These are phyloP conservation scores for Tipula unca DNA, from an alignment of 2,888 invertebrate genomes.

Conservation along the genomic window DNA sequence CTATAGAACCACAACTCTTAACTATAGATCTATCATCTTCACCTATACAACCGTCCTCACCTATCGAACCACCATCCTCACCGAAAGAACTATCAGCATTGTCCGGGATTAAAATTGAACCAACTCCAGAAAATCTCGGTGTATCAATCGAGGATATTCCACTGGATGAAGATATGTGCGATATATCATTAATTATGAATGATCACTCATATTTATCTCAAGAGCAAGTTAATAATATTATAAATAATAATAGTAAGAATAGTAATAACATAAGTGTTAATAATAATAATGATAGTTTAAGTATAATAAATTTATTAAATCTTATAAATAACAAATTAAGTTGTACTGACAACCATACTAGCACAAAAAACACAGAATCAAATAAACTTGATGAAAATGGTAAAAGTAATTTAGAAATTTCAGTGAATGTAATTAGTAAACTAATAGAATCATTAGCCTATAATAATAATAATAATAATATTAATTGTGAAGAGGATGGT, in stretches of 20 bases:
- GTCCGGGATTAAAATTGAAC: not conserved
- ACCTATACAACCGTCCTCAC: not conserved
- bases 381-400: not conserved
- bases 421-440: not conserved
- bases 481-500: not conserved
- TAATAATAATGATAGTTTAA: not conserved
- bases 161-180: not conserved
- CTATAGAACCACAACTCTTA: not conserved
- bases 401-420: not conserved
- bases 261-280: not conserved
- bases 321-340: not conserved
- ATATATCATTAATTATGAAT: not conserved
- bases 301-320: not conserved
- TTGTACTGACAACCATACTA: not conserved
- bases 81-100: not conserved
- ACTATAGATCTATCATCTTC: not conserved
- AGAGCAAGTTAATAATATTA: not conserved
- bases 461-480: not conserved
- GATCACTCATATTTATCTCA: conserved; percentile 17
- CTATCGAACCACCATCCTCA: not conserved
- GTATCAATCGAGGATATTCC: not conserved
- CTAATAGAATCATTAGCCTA: not conserved
- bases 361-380: not conserved
- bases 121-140: not conserved
- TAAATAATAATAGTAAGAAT: not conserved